Base-by-base conservation (phyloP, 2,113 vertebrate species). In the Morone chrysops region DNA sequence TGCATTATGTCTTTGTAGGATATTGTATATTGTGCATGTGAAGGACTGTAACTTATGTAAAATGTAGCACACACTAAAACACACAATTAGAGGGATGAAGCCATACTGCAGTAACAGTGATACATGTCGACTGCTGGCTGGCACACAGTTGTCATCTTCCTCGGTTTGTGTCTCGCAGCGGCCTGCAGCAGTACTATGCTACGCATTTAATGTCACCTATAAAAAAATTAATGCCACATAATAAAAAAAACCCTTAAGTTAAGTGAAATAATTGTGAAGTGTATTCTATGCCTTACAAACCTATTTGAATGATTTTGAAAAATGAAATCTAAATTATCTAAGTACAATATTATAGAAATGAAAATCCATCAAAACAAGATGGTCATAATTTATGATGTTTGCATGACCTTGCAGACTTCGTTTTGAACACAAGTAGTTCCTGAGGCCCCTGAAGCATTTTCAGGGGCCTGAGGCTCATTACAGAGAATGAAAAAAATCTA, bases 371-470 rank as follows among this genome's bases (percentile, higher is more conserved):
- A 43, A 66, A 60, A 50, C 17, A 36, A 22, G n/a, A 63, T 17
- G 45, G 40, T 17, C 54, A 1, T 45, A n/a, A 47, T 48, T 47
- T 57, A 22, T 62, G 17, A 70, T 48, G 38, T 70, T 40, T 70
- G 18, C 40, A 56, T 20, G 50, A 12, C 17, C 20, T 45, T 82
- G 56, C 9, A 41, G 47, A 61, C 41, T 65, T 31, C 12, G 45
- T 75, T 57, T 43, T 70, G 70, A 61, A 13, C 47, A 40, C 60
- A 59, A 41, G 22, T 71, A 50, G 48, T 20, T 38, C 10, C 6
- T 70, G 65, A 12, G 20, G 16, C 31, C 56, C 57, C 70, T 78
- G 56, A 41, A 70, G 66, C 31, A 12, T 70, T 57, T 80, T 53
- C 22, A 38, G 36, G 7, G 31, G 76, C 84, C 65, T 14, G 51